Conservation (phyloP, 2,888 invertebrate genomes). For the Idaea dimidiata region DNA sequence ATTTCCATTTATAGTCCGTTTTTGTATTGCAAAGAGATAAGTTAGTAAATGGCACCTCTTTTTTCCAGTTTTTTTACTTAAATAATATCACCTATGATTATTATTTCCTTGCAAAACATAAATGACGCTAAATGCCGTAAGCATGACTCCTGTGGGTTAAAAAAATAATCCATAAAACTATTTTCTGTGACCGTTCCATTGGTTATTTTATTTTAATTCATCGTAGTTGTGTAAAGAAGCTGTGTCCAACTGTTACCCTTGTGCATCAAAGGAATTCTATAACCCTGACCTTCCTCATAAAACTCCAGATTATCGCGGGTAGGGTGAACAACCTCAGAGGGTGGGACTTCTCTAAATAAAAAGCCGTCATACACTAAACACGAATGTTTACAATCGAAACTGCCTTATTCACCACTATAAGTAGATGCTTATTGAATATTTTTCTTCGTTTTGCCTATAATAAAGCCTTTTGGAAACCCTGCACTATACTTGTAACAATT, state of each 20-base stretch:
- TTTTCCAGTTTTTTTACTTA: too few relatives aligned
- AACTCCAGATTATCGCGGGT: slow-evolving; percentile 45
- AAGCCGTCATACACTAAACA: slow-evolving; percentile 53
- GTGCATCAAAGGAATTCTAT: slow-evolving; percentile 33
- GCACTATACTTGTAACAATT: background rate
- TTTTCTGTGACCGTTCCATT: background rate
- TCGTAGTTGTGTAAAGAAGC: slow-evolving; percentile 6
- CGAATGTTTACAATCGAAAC: background rate
- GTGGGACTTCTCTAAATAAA: slow-evolving; percentile 72
- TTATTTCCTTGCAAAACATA: too few relatives aligned
- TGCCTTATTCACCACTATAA: background rate
- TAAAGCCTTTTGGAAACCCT: background rate
- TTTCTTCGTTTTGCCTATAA: background rate
- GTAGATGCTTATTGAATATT: background rate
- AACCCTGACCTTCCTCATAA: slow-evolving; percentile 73
- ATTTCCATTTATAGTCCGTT: too few relatives aligned
- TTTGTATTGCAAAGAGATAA: too few relatives aligned
- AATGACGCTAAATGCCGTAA: too few relatives aligned
- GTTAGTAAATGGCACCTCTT: too few relatives aligned
- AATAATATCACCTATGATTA: too few relatives aligned
- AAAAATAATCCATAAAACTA: slow-evolving; percentile 3
- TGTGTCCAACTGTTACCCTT: slow-evolving; percentile 25
- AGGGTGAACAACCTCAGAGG: slow-evolving; percentile 69
- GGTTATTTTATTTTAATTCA: slow-evolving; percentile 4
- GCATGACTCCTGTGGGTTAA: background rate